Evolutionary conservation across 2,797 vertebrate genomes (phyloP).

Genomic region (Sebastes kiyomatsui): DNA sequence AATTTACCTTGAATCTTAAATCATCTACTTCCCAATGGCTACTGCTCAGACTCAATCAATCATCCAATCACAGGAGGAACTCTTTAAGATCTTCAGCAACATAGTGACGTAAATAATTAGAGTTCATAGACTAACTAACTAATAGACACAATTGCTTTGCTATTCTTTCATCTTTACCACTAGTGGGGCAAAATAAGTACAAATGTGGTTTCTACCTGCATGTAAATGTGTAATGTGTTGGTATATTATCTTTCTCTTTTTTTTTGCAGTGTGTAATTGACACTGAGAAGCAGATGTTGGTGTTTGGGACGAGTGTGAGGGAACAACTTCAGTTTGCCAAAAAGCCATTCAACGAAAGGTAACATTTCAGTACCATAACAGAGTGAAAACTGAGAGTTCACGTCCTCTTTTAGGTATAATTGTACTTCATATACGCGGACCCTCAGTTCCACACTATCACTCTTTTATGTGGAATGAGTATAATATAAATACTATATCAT

Average conservation of each 20-base stretch:
- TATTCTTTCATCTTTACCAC: background rate
- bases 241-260: background rate
- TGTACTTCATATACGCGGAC: background rate
- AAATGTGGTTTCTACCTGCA: background rate
- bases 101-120: background rate
- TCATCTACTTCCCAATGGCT: background rate
- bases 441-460: background rate
- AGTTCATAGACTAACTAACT: background rate
- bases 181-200: background rate
- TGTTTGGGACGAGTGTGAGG: constrained; percentile 83
- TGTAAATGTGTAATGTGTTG: background rate
- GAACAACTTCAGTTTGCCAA: constrained; percentile 85
- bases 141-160: background rate
- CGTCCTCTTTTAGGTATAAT: background rate
- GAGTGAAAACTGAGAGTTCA: background rate
- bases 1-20: background rate
- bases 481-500: background rate
- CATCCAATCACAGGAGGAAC: background rate
- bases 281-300: constrained; percentile 86
- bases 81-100: background rate
- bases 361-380: background rate
- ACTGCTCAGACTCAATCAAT: background rate
- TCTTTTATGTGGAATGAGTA: background rate
- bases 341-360: constrained; percentile 35
- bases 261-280: constrained; percentile 88